Conservation (phyloP, 2,888 invertebrate genomes). For the Galerucella pusilla region DNA sequence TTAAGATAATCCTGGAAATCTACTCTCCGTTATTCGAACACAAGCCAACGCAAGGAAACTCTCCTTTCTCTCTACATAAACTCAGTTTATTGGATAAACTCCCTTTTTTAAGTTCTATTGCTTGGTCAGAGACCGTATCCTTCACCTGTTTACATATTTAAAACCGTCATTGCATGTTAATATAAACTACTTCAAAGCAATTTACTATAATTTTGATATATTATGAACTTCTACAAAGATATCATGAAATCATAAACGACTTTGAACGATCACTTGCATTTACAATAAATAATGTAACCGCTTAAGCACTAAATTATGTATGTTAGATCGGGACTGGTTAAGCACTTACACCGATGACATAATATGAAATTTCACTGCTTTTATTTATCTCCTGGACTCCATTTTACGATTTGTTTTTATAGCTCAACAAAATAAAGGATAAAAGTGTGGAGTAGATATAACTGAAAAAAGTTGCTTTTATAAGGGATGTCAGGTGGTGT, state of each 20-base stretch:
- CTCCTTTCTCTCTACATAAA: too few species aligned
- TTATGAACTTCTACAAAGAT: background rate
- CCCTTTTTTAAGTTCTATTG: too few species aligned
- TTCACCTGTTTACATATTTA: too few species aligned
- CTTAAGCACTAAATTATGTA: background rate
- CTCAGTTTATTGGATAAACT: too few species aligned
- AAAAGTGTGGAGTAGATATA: background rate
- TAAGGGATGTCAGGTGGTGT: background rate
- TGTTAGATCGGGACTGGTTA: background rate
- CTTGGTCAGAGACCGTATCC: too few species aligned
- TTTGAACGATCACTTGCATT: background rate
- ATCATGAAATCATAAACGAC: background rate
- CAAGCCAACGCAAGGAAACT: too few species aligned
- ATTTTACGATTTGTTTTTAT: slow-evolving; percentile 3
- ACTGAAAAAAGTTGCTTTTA: background rate
- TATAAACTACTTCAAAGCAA: too few species aligned
- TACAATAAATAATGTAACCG: slow-evolving; percentile 3
- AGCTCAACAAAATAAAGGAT: background rate
- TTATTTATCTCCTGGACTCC: background rate
- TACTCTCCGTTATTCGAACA: too few species aligned
- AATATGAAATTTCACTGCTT: background rate
- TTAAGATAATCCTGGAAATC: too few species aligned
- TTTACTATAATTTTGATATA: background rate
- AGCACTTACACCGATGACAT: background rate
- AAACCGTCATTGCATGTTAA: too few species aligned